Conservation (phyloP, 2,113 vertebrate genomes). For the Podocnemis expansa region DNA sequence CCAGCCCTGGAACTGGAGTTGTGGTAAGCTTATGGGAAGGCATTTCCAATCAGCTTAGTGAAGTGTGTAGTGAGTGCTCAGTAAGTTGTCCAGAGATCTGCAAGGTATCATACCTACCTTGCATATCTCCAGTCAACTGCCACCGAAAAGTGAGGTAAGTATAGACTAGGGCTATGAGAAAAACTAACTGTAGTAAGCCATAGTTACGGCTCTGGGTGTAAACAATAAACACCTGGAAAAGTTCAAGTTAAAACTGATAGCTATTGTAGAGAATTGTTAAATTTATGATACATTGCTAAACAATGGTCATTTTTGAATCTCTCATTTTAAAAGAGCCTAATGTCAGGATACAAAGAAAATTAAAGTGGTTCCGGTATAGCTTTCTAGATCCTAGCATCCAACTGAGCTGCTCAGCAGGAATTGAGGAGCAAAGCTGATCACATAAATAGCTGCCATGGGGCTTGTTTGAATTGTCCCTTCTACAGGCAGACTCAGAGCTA, state of each 20-base stretch:
- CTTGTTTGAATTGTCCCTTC: neutral
- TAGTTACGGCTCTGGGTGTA: too few relatives aligned
- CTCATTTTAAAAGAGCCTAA: accelerated
- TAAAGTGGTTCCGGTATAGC: neutral
- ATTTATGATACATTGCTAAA: neutral
- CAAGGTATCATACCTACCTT: too few relatives aligned
- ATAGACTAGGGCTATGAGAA: too few relatives aligned
- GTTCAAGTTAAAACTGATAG: accelerated
- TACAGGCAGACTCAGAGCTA: neutral
- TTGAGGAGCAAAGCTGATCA: accelerated
- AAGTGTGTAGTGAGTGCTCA: too few relatives aligned
- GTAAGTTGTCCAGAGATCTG: too few relatives aligned
- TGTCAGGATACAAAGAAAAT: neutral
- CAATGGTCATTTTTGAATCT: neutral
- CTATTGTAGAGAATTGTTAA: neutral
- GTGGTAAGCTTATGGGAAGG: too few relatives aligned
- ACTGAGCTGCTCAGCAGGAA: accelerated
- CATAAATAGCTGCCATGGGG: accelerated
- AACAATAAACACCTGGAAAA: neutral
- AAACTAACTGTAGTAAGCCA: accelerated
- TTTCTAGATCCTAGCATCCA: accelerated
- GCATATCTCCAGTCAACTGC: too few relatives aligned
- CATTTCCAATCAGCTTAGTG: too few relatives aligned
- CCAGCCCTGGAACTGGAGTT: too few relatives aligned
- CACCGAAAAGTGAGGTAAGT: too few relatives aligned